Evolutionary conservation across 2,888 invertebrate species (phyloP), one percentile per base, ranked within the genome.

Genomic region (Mythimna loreyi): DNA sequence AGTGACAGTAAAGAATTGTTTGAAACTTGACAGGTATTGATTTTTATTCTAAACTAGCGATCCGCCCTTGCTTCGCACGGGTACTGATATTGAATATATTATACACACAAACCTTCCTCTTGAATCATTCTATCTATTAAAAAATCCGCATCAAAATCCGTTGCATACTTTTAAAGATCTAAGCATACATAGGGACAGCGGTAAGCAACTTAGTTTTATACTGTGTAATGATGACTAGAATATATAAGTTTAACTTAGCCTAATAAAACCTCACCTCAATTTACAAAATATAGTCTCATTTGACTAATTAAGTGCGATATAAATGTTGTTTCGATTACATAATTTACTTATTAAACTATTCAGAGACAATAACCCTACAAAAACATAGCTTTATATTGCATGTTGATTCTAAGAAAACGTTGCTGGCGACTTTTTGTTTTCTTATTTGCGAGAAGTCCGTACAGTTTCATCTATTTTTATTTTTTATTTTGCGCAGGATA

Each of bases 401-500:
- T 40, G 7, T 8, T 47, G 28, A 16, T 78, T 72, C 75, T 47
- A 45, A 78, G 69, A 72, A 80, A 58, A 66, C 16, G 21, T 7
- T 36, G 52, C 40, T 25, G 43, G 13, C 25, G 25, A 23, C 47
- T 50, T 47, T 50, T 36, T 80, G 45, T 76, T 64, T 77, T 81
- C 33, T 56, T 56, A 53, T 64, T 72, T 58, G 47, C 28, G 49
- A 70, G 61, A 56, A 55, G 30, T 40, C 49, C n/a, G 33, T 67
- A 57, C 49, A 25, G 47, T 33, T 45, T 30, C 49, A 52, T 50
- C 33, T 57, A 65, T 60, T 33, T 33, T 55, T n/a, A n/a, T n/a
- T n/a, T 75, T 47, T 77, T 74, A 68, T 74, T 81, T 67, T 66
- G 36, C 43, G 36, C 61, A 67, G 66, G 53, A 53, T 67, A 66